These are phyloP conservation scores for Malacoraja senta DNA, from an alignment of 2,797 vertebrate genomes.

Conservation along the genomic window DNA sequence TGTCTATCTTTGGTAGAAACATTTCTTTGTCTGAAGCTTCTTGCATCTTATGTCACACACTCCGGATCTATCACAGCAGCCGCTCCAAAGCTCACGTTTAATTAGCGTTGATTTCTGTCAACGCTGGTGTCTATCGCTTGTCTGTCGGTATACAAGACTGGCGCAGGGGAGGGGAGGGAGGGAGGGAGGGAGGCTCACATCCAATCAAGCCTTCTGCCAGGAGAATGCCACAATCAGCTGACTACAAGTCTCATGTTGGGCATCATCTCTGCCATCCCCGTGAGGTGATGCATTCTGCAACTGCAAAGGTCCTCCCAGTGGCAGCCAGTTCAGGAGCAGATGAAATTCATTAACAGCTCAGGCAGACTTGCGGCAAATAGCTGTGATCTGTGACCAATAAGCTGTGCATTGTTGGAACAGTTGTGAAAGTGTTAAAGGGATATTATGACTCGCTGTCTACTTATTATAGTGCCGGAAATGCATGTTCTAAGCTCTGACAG, in stretches of 20 bases:
- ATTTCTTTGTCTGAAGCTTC: neutral
- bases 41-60: neutral
- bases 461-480: neutral
- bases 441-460: too few relatives aligned
- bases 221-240: neutral
- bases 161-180: neutral
- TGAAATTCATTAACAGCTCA: neutral
- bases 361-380: neutral
- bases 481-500: neutral
- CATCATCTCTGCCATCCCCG: neutral
- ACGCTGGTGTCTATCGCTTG: neutral
- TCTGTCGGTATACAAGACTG: neutral
- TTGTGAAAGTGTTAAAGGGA: neutral
- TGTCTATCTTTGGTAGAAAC: too few relatives aligned
- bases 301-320: neutral
- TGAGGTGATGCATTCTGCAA: neutral
- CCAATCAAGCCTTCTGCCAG: neutral
- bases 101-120: conserved; percentile 11
- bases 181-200: neutral
- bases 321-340: neutral
- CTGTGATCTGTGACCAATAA: neutral
- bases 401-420: too few relatives aligned
- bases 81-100: neutral
- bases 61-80: neutral
- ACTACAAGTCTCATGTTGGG: neutral